These are phyloP conservation scores for Ephestia elutella DNA, from an alignment of 1,140 invertebrate genomes.

Conservation along the genomic window DNA sequence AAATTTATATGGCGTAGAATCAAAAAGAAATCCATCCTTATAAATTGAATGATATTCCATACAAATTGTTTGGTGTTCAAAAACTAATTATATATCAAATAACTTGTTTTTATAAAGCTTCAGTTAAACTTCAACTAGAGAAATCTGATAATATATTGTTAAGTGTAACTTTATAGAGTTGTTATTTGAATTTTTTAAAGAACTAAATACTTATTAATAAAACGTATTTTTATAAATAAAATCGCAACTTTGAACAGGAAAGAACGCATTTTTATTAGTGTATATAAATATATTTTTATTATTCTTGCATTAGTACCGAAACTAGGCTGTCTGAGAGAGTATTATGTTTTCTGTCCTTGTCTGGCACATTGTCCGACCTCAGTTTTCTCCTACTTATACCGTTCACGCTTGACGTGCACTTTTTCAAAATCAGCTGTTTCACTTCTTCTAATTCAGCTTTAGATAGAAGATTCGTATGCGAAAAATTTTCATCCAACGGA, in stretches of 20 bases:
- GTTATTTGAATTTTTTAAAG: no score
- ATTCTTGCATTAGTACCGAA: conserved; percentile 24
- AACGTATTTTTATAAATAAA: conserved; percentile 10
- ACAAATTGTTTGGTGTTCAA: no score
- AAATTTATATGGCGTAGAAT: no score
- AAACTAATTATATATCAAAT: no score
- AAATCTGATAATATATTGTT: not conserved
- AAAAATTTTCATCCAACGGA: conserved; percentile 28
- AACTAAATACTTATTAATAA: not conserved
- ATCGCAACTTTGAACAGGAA: conserved; percentile 3
- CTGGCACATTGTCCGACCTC: conserved; percentile 19
- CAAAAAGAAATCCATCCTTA: no score
- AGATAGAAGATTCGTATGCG: conserved; percentile 37
- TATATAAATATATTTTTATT: no score
- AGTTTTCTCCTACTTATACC: conserved; percentile 44
- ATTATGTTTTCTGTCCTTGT: conserved; percentile 12
- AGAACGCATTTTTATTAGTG: conserved; percentile 12
- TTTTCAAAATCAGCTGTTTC: conserved; percentile 48
- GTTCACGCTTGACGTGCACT: conserved; percentile 41
- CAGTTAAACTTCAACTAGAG: no score
- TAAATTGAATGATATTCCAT: no score
- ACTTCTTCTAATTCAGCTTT: conserved; percentile 50
- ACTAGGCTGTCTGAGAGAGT: conserved; percentile 41
- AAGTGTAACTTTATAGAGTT: conserved; percentile 4
- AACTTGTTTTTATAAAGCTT: no score